Conservation (phyloP, 2,797 vertebrate species). For the Lerista edwardsae region DNA sequence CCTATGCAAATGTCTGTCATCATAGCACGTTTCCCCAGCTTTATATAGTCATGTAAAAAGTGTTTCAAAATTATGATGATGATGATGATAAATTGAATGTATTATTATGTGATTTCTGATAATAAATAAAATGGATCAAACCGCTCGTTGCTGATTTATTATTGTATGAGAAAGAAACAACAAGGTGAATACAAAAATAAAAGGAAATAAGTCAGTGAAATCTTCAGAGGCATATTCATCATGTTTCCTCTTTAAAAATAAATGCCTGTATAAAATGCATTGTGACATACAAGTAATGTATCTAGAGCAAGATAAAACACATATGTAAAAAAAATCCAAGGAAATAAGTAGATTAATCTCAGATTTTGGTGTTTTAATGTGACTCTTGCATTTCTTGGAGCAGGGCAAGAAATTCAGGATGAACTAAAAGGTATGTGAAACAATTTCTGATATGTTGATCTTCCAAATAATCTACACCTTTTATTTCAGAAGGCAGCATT, state of each 20-base stretch:
- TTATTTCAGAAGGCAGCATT: not conserved
- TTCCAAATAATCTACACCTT: not conserved
- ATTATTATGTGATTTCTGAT: slow-evolving; percentile 88
- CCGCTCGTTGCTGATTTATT: slow-evolving; percentile 49
- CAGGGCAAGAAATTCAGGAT: fast-evolving
- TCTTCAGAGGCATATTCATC: slow-evolving; percentile 46
- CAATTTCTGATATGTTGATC: not conserved
- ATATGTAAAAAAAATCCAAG: slow-evolving; percentile 34
- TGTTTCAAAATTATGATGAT: slow-evolving; percentile 65
- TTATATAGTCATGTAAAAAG: slow-evolving; percentile 76
- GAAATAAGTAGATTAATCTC: slow-evolving; percentile 23
- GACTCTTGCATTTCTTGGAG: not conserved
- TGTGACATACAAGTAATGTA: slow-evolving; percentile 44
- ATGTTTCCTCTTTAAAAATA: slow-evolving; percentile 9
- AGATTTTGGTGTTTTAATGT: not conserved
- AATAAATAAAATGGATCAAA: slow-evolving; percentile 75
- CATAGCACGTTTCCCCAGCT: slow-evolving; percentile 72
- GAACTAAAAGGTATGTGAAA: not conserved
- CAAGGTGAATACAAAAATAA: slow-evolving; percentile 42
- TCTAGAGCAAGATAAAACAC: not conserved
- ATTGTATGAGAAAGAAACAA: not conserved
- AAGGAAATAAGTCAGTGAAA: slow-evolving; percentile 8
- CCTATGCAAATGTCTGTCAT: slow-evolving; percentile 72
- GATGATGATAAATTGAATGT: slow-evolving; percentile 82
- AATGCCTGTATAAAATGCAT: slow-evolving; percentile 20